A percentile compares a stretch with the other conserved stretches of the same genome.
Evolutionary conservation across 2,888 invertebrate genomes (phyloP).

Genomic region (Erebia palarica): DNA sequence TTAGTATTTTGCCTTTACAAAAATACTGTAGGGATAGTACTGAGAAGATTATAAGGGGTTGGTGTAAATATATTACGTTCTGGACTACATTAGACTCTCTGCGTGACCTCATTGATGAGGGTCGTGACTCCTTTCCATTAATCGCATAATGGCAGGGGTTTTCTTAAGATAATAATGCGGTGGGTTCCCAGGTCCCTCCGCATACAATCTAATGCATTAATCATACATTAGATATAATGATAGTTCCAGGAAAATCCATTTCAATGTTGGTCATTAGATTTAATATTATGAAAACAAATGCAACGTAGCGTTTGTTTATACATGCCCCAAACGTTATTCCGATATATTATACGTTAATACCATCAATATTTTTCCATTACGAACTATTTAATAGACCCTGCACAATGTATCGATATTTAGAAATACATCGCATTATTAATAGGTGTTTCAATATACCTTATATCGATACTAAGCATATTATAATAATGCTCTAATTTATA

Average conservation of each 20-base stretch:
- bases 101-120: no score
- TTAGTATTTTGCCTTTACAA: no score
- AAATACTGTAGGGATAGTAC: no score
- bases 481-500: background rate
- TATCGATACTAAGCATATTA: background rate
- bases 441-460: background rate
- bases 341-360: constrained; percentile 36
- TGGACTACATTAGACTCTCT: no score
- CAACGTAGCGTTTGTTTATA: constrained; percentile 22
- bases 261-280: background rate
- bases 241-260: background rate
- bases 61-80: no score
- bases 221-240: background rate
- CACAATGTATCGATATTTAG: background rate
- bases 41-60: no score
- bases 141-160: no score
- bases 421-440: background rate
- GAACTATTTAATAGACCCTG: background rate
- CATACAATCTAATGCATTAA: background rate
- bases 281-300: constrained; percentile 6
- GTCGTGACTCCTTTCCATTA: no score
- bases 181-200: no score
- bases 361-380: constrained; percentile 27
- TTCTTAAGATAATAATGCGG: no score
- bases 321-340: constrained; percentile 20